phyloP scores from a whole-genome alignment of 2,797 vertebrate species.

The Hoplostethus atlanticus region DNA sequence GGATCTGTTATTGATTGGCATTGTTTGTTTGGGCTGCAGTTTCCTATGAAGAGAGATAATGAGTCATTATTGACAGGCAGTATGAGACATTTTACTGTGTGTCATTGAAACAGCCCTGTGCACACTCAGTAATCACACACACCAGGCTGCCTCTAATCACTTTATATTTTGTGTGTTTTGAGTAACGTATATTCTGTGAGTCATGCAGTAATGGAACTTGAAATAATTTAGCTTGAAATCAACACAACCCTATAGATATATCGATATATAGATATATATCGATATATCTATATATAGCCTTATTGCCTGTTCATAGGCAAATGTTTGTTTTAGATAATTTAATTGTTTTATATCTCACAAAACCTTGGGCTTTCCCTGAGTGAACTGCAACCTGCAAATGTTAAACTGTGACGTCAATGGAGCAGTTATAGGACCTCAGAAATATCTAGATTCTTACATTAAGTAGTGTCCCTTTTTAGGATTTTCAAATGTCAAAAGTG shows the following conservation, averaged over 20 bases:
- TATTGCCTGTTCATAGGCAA: too few species aligned
- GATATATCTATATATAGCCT: neutral
- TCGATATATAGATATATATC: too few species aligned
- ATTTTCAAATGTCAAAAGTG: too few species aligned
- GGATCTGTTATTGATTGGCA: too few species aligned
- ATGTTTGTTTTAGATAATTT: too few species aligned
- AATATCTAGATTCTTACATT: too few species aligned
- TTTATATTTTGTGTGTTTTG: neutral
- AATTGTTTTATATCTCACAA: too few species aligned
- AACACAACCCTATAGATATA: neutral
- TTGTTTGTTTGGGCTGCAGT: accelerated
- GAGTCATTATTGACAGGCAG: neutral
- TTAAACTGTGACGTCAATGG: too few species aligned
- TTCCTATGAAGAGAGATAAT: slow-evolving; percentile 34
- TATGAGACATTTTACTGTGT: neutral
- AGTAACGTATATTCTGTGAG: neutral
- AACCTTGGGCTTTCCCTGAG: too few species aligned
- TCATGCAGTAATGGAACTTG: neutral
- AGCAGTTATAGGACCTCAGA: too few species aligned
- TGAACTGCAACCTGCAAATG: too few species aligned
- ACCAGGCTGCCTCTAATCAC: neutral
- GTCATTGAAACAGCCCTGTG: neutral
- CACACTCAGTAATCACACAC: neutral
- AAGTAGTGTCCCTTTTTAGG: too few species aligned
- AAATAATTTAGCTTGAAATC: neutral